These are phyloP conservation scores for Austrolebias charrua DNA, from an alignment of 2,797 vertebrate genomes.

Conservation along the genomic window DNA sequence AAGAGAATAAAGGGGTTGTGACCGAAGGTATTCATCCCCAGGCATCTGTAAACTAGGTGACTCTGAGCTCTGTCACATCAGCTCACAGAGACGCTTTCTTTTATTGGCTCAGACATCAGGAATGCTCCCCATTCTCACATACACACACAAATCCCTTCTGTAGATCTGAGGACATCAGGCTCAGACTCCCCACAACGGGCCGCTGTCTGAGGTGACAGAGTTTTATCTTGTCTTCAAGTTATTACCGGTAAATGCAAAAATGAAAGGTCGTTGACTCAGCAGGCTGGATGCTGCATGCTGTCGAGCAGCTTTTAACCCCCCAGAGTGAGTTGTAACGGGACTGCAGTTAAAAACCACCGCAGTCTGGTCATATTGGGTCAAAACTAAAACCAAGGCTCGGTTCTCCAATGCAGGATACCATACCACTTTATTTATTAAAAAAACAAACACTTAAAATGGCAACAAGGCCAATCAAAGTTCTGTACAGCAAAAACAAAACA, in stretches of 20 bases:
- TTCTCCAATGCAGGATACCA: neutral
- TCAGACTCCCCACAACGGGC: constrained; percentile 10
- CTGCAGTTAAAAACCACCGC: neutral
- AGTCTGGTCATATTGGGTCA: neutral
- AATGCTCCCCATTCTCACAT: constrained; percentile 7
- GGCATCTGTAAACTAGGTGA: constrained; percentile 42
- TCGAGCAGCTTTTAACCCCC: constrained; percentile 1
- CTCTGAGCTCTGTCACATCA: constrained; percentile 41
- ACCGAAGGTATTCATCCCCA: constrained; percentile 51
- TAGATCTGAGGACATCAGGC: constrained; percentile 3
- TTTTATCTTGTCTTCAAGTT: constrained; percentile 31
- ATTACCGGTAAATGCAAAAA: constrained; percentile 26
- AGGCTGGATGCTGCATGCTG: constrained; percentile 5
- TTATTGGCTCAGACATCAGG: constrained; percentile 41
- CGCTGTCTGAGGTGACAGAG: constrained; percentile 28
- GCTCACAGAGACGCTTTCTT: constrained; percentile 15
- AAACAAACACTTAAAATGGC: too few species aligned
- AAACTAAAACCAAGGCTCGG: neutral
- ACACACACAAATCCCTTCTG: constrained; percentile 10
- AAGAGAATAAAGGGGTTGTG: constrained; percentile 37
- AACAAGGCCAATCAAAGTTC: too few species aligned
- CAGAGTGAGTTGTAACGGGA: neutral
- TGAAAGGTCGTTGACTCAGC: constrained; percentile 19
- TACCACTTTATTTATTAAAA: too few species aligned
- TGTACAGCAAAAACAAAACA: too few species aligned